Evolutionary conservation across 2,113 vertebrate genomes (phyloP).

Genomic region (Ageneiosus marmoratus): DNA sequence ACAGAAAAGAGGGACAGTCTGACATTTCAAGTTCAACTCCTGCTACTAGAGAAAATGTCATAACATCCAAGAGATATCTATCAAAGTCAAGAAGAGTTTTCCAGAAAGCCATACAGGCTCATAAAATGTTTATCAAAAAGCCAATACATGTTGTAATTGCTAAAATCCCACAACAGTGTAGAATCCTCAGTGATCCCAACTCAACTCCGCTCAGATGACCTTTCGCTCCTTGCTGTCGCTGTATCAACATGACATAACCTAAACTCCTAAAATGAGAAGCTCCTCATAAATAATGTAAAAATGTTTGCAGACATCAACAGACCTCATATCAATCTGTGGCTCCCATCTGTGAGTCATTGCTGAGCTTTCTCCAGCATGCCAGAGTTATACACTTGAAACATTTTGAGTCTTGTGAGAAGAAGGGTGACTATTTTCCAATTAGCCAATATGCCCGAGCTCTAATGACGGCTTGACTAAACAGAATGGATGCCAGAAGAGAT

Average conservation of each 20-base stretch:
- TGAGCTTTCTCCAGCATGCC: neutral
- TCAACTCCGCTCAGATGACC: neutral
- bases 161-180: neutral
- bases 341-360: neutral
- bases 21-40: slow-evolving; percentile 67
- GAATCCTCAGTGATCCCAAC: slow-evolving; percentile 5
- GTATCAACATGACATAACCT: neutral
- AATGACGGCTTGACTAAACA: neutral
- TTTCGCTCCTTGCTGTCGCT: neutral
- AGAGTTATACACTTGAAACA: neutral
- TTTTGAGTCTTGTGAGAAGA: slow-evolving; percentile 2
- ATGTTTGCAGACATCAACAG: slow-evolving; percentile 3
- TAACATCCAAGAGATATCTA: slow-evolving; percentile 61
- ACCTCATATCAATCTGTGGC: neutral
- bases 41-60: slow-evolving; percentile 63
- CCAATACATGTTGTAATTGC: neutral
- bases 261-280: neutral
- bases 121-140: slow-evolving; percentile 12
- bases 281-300: neutral
- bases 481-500: neutral
- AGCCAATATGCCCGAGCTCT: neutral
- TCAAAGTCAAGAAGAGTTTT: slow-evolving; percentile 62
- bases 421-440: neutral
- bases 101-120: slow-evolving; percentile 47
- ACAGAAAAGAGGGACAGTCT: slow-evolving; percentile 48